Percentiles rank a stretch among this genome's conserved stretches.
Evolutionary conservation across 2,888 invertebrate species (phyloP).

Genomic region (Crioceris asparagi): DNA sequence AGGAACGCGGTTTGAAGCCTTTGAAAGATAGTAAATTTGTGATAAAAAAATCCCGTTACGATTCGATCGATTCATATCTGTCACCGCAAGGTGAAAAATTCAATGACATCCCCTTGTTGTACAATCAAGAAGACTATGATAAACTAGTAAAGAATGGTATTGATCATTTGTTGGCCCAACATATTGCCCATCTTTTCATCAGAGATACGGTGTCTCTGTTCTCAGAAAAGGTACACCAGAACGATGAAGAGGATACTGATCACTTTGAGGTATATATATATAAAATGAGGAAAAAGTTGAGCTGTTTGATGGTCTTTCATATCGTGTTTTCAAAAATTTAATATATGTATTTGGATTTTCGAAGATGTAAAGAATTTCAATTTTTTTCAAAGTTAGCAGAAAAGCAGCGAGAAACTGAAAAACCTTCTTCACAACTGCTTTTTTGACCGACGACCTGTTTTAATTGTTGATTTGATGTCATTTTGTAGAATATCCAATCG

Average conservation of each 20-base stretch:
- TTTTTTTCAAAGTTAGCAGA: too few relatives aligned
- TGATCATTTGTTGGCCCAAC: slow-evolving; percentile 86
- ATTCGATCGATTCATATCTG: slow-evolving; percentile 94
- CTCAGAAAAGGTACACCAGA: slow-evolving; percentile 88
- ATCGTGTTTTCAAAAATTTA: too few relatives aligned
- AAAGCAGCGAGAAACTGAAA: too few relatives aligned
- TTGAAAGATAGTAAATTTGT: slow-evolving; percentile 65
- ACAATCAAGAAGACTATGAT: slow-evolving; percentile 73
- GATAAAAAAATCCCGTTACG: slow-evolving; percentile 91
- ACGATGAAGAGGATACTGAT: slow-evolving; percentile 88
- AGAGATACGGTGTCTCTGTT: slow-evolving; percentile 93
- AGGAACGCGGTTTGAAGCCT: slow-evolving; percentile 76
- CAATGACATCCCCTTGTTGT: slow-evolving; percentile 87
- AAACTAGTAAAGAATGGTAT: slow-evolving; percentile 79
- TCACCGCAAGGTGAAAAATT: slow-evolving; percentile 82
- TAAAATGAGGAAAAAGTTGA: too few relatives aligned
- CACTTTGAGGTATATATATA: slow-evolving; percentile 90
- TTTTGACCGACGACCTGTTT: not conserved
- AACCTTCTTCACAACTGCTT: too few relatives aligned
- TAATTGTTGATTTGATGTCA: slow-evolving; percentile 9
- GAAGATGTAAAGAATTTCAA: too few relatives aligned
- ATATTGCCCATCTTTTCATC: slow-evolving; percentile 96
- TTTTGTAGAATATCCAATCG: slow-evolving; percentile 84
- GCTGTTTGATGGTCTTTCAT: too few relatives aligned
- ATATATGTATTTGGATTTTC: too few relatives aligned